A percentile compares a stretch with the other conserved stretches of the same genome.
These are phyloP conservation scores for Melanophora roralis DNA, from an alignment of 2,888 invertebrate species.

Conservation along the genomic window DNA sequence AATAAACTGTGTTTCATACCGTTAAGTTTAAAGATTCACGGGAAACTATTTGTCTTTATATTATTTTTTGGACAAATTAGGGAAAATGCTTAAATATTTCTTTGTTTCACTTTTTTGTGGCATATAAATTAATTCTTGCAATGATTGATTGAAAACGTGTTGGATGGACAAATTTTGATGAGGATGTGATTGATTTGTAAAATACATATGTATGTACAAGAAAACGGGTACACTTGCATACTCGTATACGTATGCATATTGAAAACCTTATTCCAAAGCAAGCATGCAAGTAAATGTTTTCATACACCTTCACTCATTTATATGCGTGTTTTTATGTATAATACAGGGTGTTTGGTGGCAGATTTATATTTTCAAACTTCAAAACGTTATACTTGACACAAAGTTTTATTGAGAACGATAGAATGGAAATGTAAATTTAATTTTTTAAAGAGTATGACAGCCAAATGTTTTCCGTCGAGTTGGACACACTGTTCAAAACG, in stretches of 20 bases:
- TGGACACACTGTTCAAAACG: no score
- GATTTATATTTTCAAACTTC: no score
- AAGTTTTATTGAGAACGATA: no score
- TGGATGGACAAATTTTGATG: conserved; percentile 38
- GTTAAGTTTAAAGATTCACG: conserved; percentile 63
- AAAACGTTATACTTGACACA: no score
- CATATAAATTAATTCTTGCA: conserved; percentile 12
- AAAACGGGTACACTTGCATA: neutral
- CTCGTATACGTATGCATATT: neutral
- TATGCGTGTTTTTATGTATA: no score
- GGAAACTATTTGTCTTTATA: conserved; percentile 64
- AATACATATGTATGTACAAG: neutral
- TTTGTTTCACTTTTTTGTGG: neutral
- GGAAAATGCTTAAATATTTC: conserved; percentile 7
- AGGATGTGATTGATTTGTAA: conserved; percentile 56
- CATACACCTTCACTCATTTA: no score
- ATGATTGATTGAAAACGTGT: conserved; percentile 43
- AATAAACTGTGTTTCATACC: conserved; percentile 38
- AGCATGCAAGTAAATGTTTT: no score
- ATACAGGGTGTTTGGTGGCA: no score
- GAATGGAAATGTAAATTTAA: no score
- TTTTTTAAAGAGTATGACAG: no score
- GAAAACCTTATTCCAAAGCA: no score
- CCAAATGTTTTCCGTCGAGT: no score
- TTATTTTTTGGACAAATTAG: conserved; percentile 16